These are phyloP conservation scores for Leptonema lineaticorne DNA, from an alignment of 1,140 invertebrate species.

Conservation along the genomic window DNA sequence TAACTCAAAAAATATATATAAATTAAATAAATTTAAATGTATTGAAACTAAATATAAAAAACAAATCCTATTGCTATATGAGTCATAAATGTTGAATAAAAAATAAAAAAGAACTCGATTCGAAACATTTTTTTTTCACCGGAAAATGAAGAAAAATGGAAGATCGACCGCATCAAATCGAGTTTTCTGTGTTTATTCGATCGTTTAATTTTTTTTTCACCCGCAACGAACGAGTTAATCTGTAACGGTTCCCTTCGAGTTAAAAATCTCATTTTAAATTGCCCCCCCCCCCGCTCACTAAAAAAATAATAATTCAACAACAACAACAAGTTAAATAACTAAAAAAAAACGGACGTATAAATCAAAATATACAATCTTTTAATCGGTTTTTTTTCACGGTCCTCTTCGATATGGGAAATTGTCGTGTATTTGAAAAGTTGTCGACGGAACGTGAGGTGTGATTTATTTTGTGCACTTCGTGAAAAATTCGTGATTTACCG, in stretches of 20 bases:
- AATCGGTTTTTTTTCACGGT: not conserved
- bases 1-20: too few species aligned
- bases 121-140: not conserved
- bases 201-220: conserved; percentile 13
- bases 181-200: conserved; percentile 9
- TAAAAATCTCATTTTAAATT: too few species aligned
- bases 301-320: too few species aligned
- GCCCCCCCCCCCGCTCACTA: too few species aligned
- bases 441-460: not conserved
- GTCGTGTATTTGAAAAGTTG: not conserved
- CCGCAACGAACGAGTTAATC: conserved; percentile 3
- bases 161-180: not conserved
- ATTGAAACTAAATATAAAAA: too few species aligned
- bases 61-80: too few species aligned
- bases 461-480: too few species aligned
- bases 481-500: too few species aligned
- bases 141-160: not conserved
- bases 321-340: not conserved
- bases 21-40: too few species aligned
- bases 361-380: not conserved
- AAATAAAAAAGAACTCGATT: too few species aligned
- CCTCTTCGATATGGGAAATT: not conserved
- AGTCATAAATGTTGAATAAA: too few species aligned
- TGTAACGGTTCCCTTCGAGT: not conserved
- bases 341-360: not conserved